phyloP scores from a whole-genome alignment of 2,113 vertebrate genomes.

The Eretmodus cyanostictus region DNA sequence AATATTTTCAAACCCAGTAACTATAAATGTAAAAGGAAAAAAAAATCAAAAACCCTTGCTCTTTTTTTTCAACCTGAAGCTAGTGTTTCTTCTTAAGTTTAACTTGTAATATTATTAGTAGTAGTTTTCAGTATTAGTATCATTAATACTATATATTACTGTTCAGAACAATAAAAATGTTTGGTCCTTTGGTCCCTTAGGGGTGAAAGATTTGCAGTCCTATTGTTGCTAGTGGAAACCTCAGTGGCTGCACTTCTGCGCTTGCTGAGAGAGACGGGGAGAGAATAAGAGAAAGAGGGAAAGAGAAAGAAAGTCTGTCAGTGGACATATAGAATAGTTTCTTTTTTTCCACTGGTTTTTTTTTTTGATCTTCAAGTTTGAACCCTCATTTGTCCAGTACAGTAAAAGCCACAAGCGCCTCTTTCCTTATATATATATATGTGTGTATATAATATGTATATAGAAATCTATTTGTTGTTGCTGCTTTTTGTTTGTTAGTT shows the following conservation, averaged over 20 bases:
- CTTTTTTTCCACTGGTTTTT: conserved; percentile 57
- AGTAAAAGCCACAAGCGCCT: conserved; percentile 76
- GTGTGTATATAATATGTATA: conserved; percentile 78
- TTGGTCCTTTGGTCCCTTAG: conserved; percentile 82
- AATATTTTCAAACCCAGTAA: conserved; percentile 76
- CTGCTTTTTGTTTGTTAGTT: conserved; percentile 75
- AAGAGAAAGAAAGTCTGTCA: conserved; percentile 71
- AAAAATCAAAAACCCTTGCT: conserved; percentile 64
- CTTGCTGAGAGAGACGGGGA: conserved; percentile 71
- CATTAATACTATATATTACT: conserved; percentile 78
- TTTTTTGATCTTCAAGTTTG: conserved; percentile 75
- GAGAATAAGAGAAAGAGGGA: conserved; percentile 68
- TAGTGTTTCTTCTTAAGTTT: conserved; percentile 71
- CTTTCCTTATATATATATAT: conserved; percentile 69
- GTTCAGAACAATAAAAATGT: conserved; percentile 79
- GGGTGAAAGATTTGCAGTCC: conserved; percentile 77
- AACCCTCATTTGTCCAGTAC: conserved; percentile 82
- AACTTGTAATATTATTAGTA: conserved; percentile 75
- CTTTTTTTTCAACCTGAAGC: conserved; percentile 73
- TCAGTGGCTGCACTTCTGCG: conserved; percentile 72
- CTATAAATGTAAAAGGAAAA: conserved; percentile 74
- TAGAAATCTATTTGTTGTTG: conserved; percentile 80
- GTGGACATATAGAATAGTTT: conserved; percentile 63
- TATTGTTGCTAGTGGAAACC: conserved; percentile 75
- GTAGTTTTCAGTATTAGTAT: conserved; percentile 76